Evolutionary conservation across 2,113 vertebrate genomes (phyloP).

Genomic region (Mormyrus lacerda): DNA sequence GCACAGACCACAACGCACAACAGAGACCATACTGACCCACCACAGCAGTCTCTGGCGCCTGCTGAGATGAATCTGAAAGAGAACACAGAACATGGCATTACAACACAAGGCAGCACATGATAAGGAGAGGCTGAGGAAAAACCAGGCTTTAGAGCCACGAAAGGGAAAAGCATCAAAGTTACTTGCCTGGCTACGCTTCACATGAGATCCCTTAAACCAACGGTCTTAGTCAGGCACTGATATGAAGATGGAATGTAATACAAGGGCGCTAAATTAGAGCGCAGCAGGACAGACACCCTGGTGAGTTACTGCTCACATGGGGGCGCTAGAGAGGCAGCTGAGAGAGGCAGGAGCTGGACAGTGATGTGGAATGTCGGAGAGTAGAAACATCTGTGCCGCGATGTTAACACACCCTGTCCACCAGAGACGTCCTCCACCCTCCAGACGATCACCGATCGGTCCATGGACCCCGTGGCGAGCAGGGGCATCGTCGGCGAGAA

Average conservation of each 20-base stretch:
- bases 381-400: neutral
- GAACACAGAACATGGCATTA: neutral
- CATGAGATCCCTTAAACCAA: neutral
- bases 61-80: neutral
- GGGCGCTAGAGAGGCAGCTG: neutral
- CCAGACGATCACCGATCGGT: constrained; percentile 80
- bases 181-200: neutral
- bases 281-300: neutral
- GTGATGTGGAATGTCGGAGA: neutral
- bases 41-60: neutral
- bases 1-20: neutral
- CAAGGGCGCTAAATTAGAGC: neutral
- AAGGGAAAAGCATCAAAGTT: neutral
- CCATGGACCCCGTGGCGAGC: constrained; percentile 86
- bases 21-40: neutral
- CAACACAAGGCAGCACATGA: neutral
- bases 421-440: constrained; percentile 52
- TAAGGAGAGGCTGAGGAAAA: neutral
- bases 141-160: neutral
- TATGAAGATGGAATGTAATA: neutral
- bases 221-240: neutral
- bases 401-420: constrained; percentile 53
- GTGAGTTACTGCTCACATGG: neutral
- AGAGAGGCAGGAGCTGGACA: neutral
- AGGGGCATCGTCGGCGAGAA: constrained; percentile 67